Base-by-base conservation (phyloP, 2,888 invertebrate genomes). In the Callimorpha dominula region DNA sequence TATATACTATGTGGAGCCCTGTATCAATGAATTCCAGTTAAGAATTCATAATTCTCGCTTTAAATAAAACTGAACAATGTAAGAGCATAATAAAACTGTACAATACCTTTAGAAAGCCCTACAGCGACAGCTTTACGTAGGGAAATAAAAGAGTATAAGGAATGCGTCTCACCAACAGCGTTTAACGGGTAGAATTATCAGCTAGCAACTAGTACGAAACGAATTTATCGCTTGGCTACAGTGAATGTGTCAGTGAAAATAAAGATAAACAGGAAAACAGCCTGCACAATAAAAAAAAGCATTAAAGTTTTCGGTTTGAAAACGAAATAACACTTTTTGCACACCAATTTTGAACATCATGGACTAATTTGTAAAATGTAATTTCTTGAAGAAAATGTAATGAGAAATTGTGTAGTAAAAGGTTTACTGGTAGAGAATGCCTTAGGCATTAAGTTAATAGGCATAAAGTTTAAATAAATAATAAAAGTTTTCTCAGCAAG, bases 51-150 rank as follows among this genome's bases (percentile, higher is more conserved):
- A 46, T 31, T 65, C 31, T 9, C 20, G 52, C 15, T 52, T 52
- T 52, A 52, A 66, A 66, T 31, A 66, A 40, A 52, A 54, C 20
- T 1, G 52, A 52, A 65, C 40, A 69, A 63, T 63, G 63, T n/a
- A 69, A 63, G 40, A 67, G 31, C 63, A 52, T 17, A n/a, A 50
- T 62, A 43, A 52, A 52, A n/a, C 31, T 12, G 50, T 63, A 68
- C 20, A 57, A n/a, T 57, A 57, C 20, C 20, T 57, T 20, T 20
- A 31, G 63, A 63, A 17, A 65, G 50, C 65, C 63, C 63, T 52
- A 46, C 69, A 63, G 52, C 43, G 54, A 43, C 42, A 52, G 40
- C 57, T 68, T 57, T 43, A 60, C 40, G 57, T 57, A 20, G 43
- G 46, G 43, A 31, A 50, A 63, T 63, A 52, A 63, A 69, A 69